phyloP scores from a whole-genome alignment of 2,797 vertebrate species.

The Alectoris magna region DNA sequence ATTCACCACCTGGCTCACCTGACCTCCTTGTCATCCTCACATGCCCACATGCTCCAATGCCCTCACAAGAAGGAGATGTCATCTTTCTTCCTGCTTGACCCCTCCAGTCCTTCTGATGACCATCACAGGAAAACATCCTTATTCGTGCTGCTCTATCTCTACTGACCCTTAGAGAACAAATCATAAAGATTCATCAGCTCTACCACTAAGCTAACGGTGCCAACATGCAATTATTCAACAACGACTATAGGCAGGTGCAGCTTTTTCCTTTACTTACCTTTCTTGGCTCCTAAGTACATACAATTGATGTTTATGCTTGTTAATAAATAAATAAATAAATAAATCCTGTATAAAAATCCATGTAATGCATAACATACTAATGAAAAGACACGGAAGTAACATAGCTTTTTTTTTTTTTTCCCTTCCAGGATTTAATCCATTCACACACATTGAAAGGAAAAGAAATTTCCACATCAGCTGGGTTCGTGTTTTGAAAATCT shows the following conservation, averaged over 20 bases:
- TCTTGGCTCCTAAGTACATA: neutral
- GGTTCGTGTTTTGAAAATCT: slow-evolving; percentile 12
- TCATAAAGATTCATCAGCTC: neutral
- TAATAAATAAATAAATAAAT: neutral
- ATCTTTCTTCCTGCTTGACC: neutral
- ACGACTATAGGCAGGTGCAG: neutral
- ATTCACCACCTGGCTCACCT: neutral
- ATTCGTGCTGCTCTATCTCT: neutral
- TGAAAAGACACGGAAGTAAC: neutral
- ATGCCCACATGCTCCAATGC: neutral
- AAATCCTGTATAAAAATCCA: neutral
- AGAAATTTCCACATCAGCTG: neutral
- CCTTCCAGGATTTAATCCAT: neutral
- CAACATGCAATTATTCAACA: neutral
- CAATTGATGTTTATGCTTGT: neutral
- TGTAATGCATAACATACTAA: neutral
- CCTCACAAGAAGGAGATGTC: neutral
- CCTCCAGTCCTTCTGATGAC: neutral
- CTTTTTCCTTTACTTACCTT: neutral
- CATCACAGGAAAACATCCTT: neutral
- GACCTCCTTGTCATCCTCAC: neutral
- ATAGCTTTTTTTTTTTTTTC: neutral
- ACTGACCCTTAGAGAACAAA: neutral
- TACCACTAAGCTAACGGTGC: neutral
- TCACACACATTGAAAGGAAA: slow-evolving; percentile 1